Base-by-base conservation (phyloP, 2,888 invertebrate genomes). In the Andrena hattorfiana region DNA sequence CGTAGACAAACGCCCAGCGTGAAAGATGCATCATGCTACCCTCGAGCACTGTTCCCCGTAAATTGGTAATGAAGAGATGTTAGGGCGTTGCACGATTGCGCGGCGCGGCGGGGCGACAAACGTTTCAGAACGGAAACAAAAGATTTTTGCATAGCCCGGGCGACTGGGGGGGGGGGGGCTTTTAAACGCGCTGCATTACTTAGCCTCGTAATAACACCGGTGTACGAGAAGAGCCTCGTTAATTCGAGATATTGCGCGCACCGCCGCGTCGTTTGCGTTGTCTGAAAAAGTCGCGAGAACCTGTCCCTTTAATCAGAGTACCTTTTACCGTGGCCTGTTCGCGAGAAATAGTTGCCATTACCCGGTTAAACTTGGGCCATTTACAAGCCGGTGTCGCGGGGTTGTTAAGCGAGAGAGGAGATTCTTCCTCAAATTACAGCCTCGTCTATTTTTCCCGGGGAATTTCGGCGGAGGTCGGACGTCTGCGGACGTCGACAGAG, bases 161-260 rank as follows among this genome's bases (percentile, higher is more conserved):
- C 79, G 82, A 85, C 66, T 1, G 42, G 56, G 72, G 72, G 63
- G 73, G 26, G 42, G 56, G 72, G 72, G 63, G 73, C 1, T 62
- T 74, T 86, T 88, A 86, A 88, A 81, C 72, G 68, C 49, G 63
- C 48, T 64, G 64, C 87, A 79, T 85, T 87, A 85, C 81, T 85
- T 83, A 84, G 62, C 70, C 68, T 68, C 67, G 84, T 88, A 85
- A 86, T 79, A 85, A 75, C 68, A 71, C 60, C 66, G 62, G 66
- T 60, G 85, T 77, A 73, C 79, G 79, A 79, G 87, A 80, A 81
- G 75, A 59, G 64, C 71, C 85, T 87, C 87, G 87, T 87, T 87
- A 87, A 86, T 85, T 84, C 84, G 84, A 66, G 73, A 74, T 77
- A 71, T 62, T 63, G 78, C 74, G 68, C 62, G 75, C 67, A 35